Percentiles rank a stretch among this genome's conserved stretches.
Evolutionary conservation across 1,140 invertebrate species (phyloP).

Genomic region (Wiebesia pumilae): DNA sequence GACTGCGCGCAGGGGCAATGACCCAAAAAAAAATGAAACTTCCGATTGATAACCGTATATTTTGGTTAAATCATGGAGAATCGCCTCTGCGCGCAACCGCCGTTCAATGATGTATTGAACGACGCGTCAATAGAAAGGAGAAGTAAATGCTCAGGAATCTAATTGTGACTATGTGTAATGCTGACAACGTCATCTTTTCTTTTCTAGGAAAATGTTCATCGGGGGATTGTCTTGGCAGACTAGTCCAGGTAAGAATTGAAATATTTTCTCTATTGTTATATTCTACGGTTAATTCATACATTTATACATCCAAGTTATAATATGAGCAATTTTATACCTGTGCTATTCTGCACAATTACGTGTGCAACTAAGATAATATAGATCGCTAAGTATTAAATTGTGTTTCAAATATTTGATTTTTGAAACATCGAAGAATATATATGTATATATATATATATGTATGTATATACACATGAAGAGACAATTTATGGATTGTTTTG

Average conservation of each 20-base stretch:
- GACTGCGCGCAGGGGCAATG: slow-evolving; percentile 58
- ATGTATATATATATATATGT: no score
- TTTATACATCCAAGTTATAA: neutral
- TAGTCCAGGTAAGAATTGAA: slow-evolving; percentile 90
- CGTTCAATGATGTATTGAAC: slow-evolving; percentile 57
- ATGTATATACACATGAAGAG: no score
- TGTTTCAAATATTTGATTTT: no score
- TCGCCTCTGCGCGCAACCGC: slow-evolving; percentile 65
- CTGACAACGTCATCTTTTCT: slow-evolving; percentile 38
- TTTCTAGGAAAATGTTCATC: slow-evolving; percentile 99
- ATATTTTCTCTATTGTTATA: slow-evolving; percentile 19
- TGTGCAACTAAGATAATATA: no score
- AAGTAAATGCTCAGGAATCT: neutral
- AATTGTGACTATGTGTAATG: slow-evolving; percentile 27
- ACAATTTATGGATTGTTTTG: no score
- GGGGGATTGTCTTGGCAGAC: slow-evolving; percentile 99
- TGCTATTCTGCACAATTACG: no score
- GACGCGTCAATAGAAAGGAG: slow-evolving; percentile 36
- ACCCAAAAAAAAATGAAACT: slow-evolving; percentile 61
- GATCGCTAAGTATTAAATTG: no score
- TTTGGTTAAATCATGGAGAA: neutral
- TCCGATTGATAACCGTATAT: neutral
- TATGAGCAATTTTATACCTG: neutral
- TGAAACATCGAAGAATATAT: no score
- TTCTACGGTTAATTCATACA: neutral